Base-by-base conservation (phyloP, 1,140 invertebrate species). In the Palaemon carinicauda region DNA sequence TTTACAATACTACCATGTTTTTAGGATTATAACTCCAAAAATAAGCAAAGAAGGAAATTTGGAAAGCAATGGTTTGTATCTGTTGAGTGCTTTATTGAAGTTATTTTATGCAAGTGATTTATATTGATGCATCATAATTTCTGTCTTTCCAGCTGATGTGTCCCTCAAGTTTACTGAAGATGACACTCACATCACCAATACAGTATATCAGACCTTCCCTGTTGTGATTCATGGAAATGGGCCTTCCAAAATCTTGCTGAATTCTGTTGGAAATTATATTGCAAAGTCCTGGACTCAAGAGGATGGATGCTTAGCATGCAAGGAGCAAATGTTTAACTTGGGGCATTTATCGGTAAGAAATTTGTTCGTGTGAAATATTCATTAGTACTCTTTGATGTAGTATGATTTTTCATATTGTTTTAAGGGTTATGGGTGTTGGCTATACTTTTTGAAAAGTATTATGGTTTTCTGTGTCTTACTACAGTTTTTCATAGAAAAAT, bases 161-260 rank as follows among this genome's bases (percentile, higher is more conserved):
- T 94, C 96, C 90, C 90, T 98, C 5, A 93, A 94, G 29, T 94
- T 94, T 65, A 94, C 92, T 73, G 91, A 91, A 19, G 83, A 79
- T 33, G 92, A 93, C 88, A 93, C 94, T 41, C 95, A 93, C 88
- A 90, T 98, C 19, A 94, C 95, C 90, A 99, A 98, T 92, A 94
- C 94, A 9, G 93, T 93, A 27, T 97, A 96, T 88, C 95, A 96
- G 84, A 96, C 96, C 1, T 92, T 94, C 24, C 98, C 98, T 0
- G 91, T 96, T 33, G 93, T 99, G 21, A 91, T 99, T n/a, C 99
- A 99, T 92, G 99, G 98, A 19, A 99, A 99, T 92, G 98, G 98
- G 10, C 93, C 93, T 0, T 96, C 96, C 54, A 99, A 94, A 92
- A 80, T 91, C 52, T 91, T 92, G 69, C 91, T 95, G 54, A 95